These are phyloP conservation scores for Ptychoptera albimana DNA, from an alignment of 2,888 invertebrate species.

Conservation along the genomic window DNA sequence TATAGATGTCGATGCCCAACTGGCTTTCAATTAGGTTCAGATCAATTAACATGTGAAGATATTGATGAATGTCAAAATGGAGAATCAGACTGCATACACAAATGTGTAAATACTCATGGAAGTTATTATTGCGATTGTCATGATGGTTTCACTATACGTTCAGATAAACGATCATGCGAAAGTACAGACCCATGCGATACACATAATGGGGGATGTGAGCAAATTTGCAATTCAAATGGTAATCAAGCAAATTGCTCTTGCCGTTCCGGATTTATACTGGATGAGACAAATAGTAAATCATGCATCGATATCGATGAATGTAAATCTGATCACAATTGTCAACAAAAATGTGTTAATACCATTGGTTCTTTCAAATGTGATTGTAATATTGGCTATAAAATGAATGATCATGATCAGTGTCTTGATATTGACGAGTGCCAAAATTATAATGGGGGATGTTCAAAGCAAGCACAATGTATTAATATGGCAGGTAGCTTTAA, in stretches of 20 bases:
- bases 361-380: conserved; percentile 38
- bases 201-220: conserved; percentile 39
- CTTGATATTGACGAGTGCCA: conserved; percentile 40
- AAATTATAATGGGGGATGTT: conserved; percentile 25
- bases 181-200: conserved; percentile 29
- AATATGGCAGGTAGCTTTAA: conserved; percentile 33
- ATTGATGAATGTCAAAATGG: conserved; percentile 34
- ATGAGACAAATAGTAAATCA: conserved; percentile 16
- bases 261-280: conserved; percentile 28
- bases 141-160: conserved; percentile 21
- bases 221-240: conserved; percentile 21
- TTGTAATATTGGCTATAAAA: conserved; percentile 40
- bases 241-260: conserved; percentile 23
- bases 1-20: conserved; percentile 34
- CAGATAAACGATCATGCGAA: conserved; percentile 22
- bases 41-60: conserved; percentile 30
- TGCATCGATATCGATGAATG: conserved; percentile 30
- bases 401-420: conserved; percentile 32
- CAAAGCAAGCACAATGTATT: conserved; percentile 22
- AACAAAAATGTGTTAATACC: conserved; percentile 33
- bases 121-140: conserved; percentile 38
- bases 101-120: conserved; percentile 32
- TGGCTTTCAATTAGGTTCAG: conserved; percentile 25
- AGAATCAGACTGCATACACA: conserved; percentile 21
- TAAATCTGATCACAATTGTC: conserved; percentile 23